Percentiles rank a stretch among this genome's conserved stretches.
Evolutionary conservation across 2,797 vertebrate genomes (phyloP).

Genomic region (Sciaenops ocellatus): DNA sequence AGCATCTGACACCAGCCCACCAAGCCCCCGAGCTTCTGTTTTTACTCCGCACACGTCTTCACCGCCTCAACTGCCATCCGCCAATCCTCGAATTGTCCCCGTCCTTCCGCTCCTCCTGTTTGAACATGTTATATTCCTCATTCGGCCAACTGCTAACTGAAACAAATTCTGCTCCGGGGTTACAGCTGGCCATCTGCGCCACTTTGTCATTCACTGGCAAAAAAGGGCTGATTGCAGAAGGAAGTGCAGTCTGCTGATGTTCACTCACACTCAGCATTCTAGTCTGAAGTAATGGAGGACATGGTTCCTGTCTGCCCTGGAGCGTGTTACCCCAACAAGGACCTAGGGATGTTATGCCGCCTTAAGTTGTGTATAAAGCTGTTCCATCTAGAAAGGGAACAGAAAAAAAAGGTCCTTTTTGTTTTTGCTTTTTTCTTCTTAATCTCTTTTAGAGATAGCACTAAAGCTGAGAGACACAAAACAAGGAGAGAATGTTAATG

Average conservation of each 20-base stretch:
- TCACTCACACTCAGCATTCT: conserved; percentile 12
- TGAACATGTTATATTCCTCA: conserved; percentile 45
- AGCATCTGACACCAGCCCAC: conserved; percentile 51
- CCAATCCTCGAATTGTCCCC: not conserved
- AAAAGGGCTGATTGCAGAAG: conserved; percentile 4
- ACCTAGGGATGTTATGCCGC: conserved; percentile 26
- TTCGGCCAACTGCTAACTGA: conserved; percentile 47
- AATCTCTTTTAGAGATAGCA: conserved; percentile 10
- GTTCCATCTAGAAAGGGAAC: not conserved
- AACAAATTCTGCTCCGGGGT: conserved; percentile 48
- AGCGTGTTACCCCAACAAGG: conserved; percentile 29
- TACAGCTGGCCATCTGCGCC: conserved; percentile 53
- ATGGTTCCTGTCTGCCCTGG: conserved; percentile 35
- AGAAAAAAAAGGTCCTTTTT: not conserved
- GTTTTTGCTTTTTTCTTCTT: conserved; percentile 21
- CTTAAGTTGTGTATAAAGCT: conserved; percentile 23
- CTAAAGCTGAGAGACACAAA: not conserved
- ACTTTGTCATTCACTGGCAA: conserved; percentile 12
- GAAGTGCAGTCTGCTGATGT: conserved; percentile 26
- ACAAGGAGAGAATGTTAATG: conserved; percentile 5
- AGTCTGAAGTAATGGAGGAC: conserved; percentile 2
- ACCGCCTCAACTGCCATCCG: not conserved
- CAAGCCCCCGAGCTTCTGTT: conserved; percentile 33
- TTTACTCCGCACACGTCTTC: conserved; percentile 19
- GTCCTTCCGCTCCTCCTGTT: not conserved